Conservation (phyloP, 2,888 invertebrate genomes). For the Himalopsyche anomala region DNA sequence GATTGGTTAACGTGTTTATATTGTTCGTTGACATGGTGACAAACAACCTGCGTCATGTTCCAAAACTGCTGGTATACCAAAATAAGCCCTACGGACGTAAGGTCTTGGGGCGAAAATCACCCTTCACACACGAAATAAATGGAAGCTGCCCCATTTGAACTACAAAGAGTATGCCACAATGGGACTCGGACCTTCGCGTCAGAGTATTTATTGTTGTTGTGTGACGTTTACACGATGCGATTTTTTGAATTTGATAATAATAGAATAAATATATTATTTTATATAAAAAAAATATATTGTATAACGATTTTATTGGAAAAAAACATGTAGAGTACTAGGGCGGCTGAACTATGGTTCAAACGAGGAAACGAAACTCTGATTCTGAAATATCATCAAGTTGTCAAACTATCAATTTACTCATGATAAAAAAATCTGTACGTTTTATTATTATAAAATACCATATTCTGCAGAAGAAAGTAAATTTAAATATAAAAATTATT, state of each 20-base stretch:
- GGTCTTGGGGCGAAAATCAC: conserved; percentile 4
- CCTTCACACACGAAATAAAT: background rate
- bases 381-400: too few relatives aligned
- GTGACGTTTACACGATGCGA: background rate
- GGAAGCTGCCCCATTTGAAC: conserved; percentile 20
- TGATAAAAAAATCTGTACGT: too few relatives aligned
- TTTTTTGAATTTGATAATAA: background rate
- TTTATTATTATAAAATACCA: too few relatives aligned
- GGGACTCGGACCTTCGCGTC: conserved; percentile 15
- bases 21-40: conserved; percentile 46
- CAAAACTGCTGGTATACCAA: background rate
- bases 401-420: too few relatives aligned
- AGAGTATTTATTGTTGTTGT: conserved; percentile 12
- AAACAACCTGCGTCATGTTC: conserved; percentile 38
- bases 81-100: background rate
- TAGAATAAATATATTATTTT: too few relatives aligned
- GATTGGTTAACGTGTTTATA: conserved; percentile 52
- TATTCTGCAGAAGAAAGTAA: too few relatives aligned
- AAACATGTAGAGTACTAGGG: too few relatives aligned
- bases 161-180: conserved; percentile 20
- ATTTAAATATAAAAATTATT: too few relatives aligned
- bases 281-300: too few relatives aligned
- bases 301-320: too few relatives aligned
- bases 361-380: too few relatives aligned
- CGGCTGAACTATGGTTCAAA: too few relatives aligned